Evolutionary conservation across 2,113 vertebrate genomes (phyloP), one percentile per base, ranked within the genome.

Genomic region (human (Homo sapiens)): DNA sequence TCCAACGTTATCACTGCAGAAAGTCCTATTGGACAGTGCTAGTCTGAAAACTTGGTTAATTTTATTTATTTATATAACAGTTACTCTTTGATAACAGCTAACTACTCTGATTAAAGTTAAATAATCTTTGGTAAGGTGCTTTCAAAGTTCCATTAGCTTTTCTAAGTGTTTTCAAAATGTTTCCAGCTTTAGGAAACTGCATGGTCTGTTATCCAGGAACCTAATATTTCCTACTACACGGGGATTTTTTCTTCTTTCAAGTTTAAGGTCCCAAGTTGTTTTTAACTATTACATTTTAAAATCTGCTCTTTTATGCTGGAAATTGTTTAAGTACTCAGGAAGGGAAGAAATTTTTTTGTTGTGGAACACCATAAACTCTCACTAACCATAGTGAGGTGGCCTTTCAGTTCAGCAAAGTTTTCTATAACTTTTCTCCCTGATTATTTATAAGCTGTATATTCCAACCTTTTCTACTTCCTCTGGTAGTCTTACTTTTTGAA

Each of bases 41-140:
- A n/a, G 50, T n/a, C 32, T 95, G 17, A 95, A 89, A 55, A 85
- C 16, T 82, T 89, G 7, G 18, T 70, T 93, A 38, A 61, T 73
- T 93, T 93, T 68, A 86, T 23, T 86, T 89, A 83, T 52, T 90
- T 64, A 81, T 64, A n/a, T 27, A 85, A 90, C 25, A 90, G 40
- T 87, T 75, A 27, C 1, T 35, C 66, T 68, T 68, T n/a, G 43
- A 66, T 61, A 78, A 72, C 27, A 64, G 61, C 61, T 64, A 64
- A 64, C 27, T 64, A 64, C 61, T 32, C 61, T 14, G 61, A 64
- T 32, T 32, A 64, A 64, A 93, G n/a, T 81, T 72, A 92, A 86
- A 68, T 32, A 25, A 1, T 43, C 48, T 85, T 66, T 85, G 43
- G 59, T 61, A 78, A 72, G 13, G 8, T 80, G 89, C 43, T 82